Evolutionary conservation across 2,888 invertebrate species (phyloP), one percentile per base, ranked within the genome.

Genomic region (Nymphalis urticae): DNA sequence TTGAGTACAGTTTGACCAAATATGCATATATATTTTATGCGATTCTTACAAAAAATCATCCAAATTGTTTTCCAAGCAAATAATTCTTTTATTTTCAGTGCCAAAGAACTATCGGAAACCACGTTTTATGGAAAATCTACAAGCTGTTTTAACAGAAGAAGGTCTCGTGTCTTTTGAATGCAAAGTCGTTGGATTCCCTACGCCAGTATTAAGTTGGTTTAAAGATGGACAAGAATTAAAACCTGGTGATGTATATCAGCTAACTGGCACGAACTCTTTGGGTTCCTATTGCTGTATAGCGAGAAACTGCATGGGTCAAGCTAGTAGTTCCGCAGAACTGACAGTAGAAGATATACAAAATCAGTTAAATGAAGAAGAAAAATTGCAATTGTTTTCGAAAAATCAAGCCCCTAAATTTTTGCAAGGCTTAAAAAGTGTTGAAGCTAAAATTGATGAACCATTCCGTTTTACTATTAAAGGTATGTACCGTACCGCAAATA

Each of bases 81-180:
- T 42, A 5, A 5, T 54, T 54, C 3, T 24, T 59, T 69, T 51
- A 42, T 77, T 91, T 89, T n/a, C 87, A 97, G 97, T 97, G 83
- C 98, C 98, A 53, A 97, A 97, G 87, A 97, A 97, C 86, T 98
- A 97, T 82, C 94, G 97, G 76, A 96, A 96, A 82, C 98, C 98
- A 1, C 94, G 97, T 72, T 98, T 98, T 85, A 96, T 98, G 95
- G 98, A 98, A 85, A 97, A 96, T 77, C 93, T 98, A 13, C 96
- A 97, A 86, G 98, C 98, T 10, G 95, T 98, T 56, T 92, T 98
- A 58, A 97, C 98, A 0, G 97, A 98, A 82, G 98, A 98, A 89
- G 98, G 98, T 0, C 89, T 98, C 48, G 98, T 98, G 1, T 97
- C 97, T 0, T 98, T 98, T 82, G 98, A 98, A 82, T 98, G 98